Evolutionary conservation across 2,888 invertebrate species (phyloP).

Genomic region (Heliconius ismenius): DNA sequence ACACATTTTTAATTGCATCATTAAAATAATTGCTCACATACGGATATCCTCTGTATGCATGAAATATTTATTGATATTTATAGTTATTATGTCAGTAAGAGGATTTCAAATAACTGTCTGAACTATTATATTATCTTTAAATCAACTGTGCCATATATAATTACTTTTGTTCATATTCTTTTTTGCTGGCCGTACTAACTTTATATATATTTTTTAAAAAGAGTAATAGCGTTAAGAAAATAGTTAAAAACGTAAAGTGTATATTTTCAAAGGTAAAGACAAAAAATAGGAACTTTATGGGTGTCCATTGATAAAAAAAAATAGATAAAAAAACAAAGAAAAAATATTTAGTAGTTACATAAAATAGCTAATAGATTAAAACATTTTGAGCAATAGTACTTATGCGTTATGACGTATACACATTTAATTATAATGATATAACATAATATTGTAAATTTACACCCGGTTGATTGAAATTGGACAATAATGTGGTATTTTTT

Average conservation of each 20-base stretch:
- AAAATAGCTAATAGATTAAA: constrained; percentile 12
- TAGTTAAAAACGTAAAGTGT: not conserved
- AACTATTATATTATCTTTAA: constrained; percentile 1
- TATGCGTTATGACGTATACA: constrained; percentile 24
- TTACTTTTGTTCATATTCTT: not conserved
- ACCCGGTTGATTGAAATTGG: constrained; percentile 23
- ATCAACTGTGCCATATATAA: constrained; percentile 18
- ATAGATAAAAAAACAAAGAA: not conserved
- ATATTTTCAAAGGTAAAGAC: constrained; percentile 4
- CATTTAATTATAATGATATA: not conserved
- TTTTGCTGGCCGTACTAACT: constrained; percentile 14
- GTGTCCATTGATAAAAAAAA: constrained; percentile 21
- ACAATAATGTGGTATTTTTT: constrained; percentile 28
- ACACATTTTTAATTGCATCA: not conserved
- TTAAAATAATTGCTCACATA: not conserved
- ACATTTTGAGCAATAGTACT: constrained; percentile 32
- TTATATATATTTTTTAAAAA: not conserved
- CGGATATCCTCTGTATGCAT: not conserved
- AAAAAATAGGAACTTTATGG: not conserved
- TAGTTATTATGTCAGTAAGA: not conserved
- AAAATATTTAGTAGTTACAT: not conserved
- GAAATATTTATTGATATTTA: not conserved
- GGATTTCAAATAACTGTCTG: not conserved
- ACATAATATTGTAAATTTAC: constrained; percentile 16
- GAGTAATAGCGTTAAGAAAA: not conserved